Evolutionary conservation across 1,140 invertebrate genomes (phyloP).

Genomic region (Micrasema minimum): DNA sequence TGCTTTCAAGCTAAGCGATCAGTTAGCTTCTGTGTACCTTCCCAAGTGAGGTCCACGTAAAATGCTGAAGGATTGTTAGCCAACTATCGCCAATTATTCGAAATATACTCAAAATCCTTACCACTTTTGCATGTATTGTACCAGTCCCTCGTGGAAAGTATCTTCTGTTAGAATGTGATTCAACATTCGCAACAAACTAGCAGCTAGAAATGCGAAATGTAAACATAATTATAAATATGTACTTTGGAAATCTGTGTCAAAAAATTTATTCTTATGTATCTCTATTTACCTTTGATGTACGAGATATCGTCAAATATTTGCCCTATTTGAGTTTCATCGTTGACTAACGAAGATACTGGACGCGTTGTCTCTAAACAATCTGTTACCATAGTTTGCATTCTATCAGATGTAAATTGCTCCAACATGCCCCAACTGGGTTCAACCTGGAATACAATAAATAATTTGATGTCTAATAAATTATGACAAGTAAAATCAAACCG

Average conservation of each 20-base stretch:
- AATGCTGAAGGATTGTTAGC: no score
- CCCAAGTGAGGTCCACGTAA: no score
- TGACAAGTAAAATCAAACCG: no score
- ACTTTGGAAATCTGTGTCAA: not conserved
- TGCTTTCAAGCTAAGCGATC: no score
- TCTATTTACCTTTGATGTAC: conserved; percentile 80
- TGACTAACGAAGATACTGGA: conserved; percentile 74
- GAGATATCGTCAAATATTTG: conserved; percentile 88
- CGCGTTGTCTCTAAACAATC: conserved; percentile 83
- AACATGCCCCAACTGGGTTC: conserved; percentile 79
- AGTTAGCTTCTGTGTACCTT: no score
- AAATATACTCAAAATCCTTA: no score
- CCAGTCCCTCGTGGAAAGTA: conserved; percentile 75
- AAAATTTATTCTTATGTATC: not conserved
- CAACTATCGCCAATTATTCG: no score
- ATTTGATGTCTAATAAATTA: not conserved
- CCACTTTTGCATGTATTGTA: conserved; percentile 70
- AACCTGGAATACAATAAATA: conserved; percentile 58
- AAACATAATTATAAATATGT: not conserved
- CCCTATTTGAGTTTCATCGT: conserved; percentile 79
- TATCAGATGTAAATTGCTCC: conserved; percentile 80
- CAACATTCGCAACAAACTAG: conserved; percentile 84
- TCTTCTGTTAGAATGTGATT: conserved; percentile 77
- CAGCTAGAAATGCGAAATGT: conserved; percentile 58
- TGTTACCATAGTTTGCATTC: conserved; percentile 75